phyloP scores from a whole-genome alignment of 2,888 invertebrate genomes.

The Tachina fera region DNA sequence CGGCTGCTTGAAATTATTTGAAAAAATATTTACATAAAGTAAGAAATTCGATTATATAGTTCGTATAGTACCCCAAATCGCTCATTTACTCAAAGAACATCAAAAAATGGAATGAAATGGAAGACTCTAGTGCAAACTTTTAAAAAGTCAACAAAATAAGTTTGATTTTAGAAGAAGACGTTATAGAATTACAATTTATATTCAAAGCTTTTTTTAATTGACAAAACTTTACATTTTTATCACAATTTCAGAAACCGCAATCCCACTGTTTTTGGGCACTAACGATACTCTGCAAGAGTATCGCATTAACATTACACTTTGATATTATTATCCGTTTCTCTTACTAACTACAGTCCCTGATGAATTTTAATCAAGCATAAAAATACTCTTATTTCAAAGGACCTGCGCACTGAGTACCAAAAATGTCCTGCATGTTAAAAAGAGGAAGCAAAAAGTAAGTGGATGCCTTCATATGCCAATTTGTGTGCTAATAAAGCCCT shows the following conservation, averaged over 20 bases:
- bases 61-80: too few species aligned
- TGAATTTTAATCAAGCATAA: constrained; percentile 30
- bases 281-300: constrained; percentile 24
- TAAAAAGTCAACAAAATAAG: too few species aligned
- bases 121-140: too few species aligned
- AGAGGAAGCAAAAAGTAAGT: constrained; percentile 11
- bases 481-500: constrained; percentile 33
- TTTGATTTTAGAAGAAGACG: too few species aligned
- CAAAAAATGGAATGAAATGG: too few species aligned
- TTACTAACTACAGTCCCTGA: constrained; percentile 50
- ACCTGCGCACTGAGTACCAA: constrained; percentile 50
- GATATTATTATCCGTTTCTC: constrained; percentile 57
- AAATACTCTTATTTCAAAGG: constrained; percentile 17
- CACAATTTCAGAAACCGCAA: neutral
- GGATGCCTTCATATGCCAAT: constrained; percentile 33
- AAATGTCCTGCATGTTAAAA: constrained; percentile 1
- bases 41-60: too few species aligned
- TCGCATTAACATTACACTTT: constrained; percentile 30
- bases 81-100: too few species aligned
- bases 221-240: neutral
- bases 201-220: neutral
- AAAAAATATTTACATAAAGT: too few species aligned
- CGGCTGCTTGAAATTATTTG: too few species aligned
- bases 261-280: constrained; percentile 11
- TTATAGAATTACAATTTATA: too few species aligned